Conservation (phyloP, 2,113 vertebrate genomes). For the Hippocampus barbouri region DNA sequence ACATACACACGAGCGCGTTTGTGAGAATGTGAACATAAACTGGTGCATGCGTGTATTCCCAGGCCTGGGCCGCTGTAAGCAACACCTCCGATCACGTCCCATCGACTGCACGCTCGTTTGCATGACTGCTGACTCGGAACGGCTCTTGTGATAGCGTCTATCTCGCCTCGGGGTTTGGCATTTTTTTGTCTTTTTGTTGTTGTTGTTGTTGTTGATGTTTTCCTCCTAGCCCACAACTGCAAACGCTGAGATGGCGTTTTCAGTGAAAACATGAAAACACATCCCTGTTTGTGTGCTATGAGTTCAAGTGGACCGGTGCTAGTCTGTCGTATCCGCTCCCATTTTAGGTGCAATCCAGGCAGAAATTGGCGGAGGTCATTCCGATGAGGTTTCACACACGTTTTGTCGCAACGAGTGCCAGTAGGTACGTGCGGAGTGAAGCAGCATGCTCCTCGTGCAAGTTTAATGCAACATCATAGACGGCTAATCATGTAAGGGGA, state of each 20-base stretch:
- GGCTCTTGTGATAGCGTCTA: not conserved
- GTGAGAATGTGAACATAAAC: too few relatives aligned
- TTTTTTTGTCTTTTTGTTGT: too few relatives aligned
- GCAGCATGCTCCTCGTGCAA: conserved; percentile 71
- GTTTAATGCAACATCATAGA: conserved; percentile 73
- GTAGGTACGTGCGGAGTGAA: conserved; percentile 60
- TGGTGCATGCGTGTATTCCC: too few relatives aligned
- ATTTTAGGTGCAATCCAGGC: not conserved
- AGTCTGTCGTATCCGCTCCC: not conserved
- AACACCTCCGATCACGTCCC: not conserved
- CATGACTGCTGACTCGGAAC: not conserved
- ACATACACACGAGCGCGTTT: too few relatives aligned
- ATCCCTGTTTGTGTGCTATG: not conserved
- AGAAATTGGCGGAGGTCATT: not conserved
- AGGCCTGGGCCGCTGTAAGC: too few relatives aligned
- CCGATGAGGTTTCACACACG: conserved; percentile 8
- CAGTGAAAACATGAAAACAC: not conserved
- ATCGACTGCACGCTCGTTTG: not conserved
- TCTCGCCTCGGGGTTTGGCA: not conserved
- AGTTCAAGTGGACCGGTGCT: not conserved
- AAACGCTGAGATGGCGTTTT: not conserved
- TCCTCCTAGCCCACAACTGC: not conserved
- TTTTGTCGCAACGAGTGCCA: conserved; percentile 28
- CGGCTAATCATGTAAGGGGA: conserved; percentile 71
- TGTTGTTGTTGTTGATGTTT: too few relatives aligned